Evolutionary conservation across 2,888 invertebrate species (phyloP), one percentile per base, ranked within the genome.

Genomic region (Clepsis dumicolana): DNA sequence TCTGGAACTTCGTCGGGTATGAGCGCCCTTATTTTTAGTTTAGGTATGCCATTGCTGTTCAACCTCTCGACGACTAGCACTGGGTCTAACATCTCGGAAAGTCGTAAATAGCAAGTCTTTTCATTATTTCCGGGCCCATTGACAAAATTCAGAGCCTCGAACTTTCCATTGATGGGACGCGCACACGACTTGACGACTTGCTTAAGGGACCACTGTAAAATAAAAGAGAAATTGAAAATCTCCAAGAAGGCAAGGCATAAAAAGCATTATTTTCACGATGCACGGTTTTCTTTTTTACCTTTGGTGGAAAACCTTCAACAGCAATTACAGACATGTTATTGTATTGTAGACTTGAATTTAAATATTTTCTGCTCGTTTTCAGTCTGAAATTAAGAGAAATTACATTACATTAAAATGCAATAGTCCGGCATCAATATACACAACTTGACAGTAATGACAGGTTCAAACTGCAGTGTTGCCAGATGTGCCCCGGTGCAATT

Each of bases 1-100:
- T 86, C 72, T 21, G 89, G 87, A 2, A 86, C 72, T 35, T 72
- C n/a, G 0, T 78, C 66, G 0, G 86, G 86, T 16, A 88, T 74
- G 25, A 24, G 76, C 0, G 88, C 87, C 2, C 44, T 64, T 0
- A 84, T 66, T 27, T 67, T 72, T 5, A 70, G 25, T 1, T 56
- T 32, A 1, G 24, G 21, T 0, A 12, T 25, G 8, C 71, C 21
- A 10, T 0, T 48, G 10, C 21, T 72, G 14, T 80, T 80, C 8
- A 86, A 79, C 5, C 64, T 75, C 21, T 83, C 74, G 0, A 87
- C 73, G 0, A 82, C 75, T 1, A 70, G 61, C 0, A 72, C 65
- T 0, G 87, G 87, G 38, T 89, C 82, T 18, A 88, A 27, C 16
- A 67, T 80, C 16, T 80, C 80, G 0, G 86, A 82, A 0, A 89